phyloP scores from a whole-genome alignment of 2,888 invertebrate genomes.

The Drosophila greeni region DNA sequence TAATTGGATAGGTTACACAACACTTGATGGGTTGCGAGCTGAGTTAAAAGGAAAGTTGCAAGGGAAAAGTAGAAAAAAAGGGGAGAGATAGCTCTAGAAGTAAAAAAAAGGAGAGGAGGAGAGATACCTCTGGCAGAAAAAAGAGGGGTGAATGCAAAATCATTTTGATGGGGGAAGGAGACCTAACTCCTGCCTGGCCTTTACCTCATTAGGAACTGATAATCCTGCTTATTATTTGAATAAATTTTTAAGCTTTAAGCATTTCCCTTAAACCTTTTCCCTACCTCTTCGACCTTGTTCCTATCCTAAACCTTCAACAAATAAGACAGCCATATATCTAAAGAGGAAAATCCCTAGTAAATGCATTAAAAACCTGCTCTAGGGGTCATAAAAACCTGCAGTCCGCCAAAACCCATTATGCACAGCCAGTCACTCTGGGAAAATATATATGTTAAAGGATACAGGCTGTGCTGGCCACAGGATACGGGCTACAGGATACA shows the following conservation, averaged over 20 bases:
- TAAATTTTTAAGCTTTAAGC: background rate
- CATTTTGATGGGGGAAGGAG: background rate
- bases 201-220: too few relatives aligned
- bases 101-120: too few relatives aligned
- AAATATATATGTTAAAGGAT: slow-evolving; percentile 1
- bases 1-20: slow-evolving; percentile 20
- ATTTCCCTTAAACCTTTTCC: background rate
- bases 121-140: too few relatives aligned
- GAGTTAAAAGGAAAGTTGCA: background rate
- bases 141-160: background rate
- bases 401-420: slow-evolving; percentile 12
- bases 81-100: too few relatives aligned
- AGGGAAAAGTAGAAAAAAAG: too few relatives aligned
- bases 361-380: slow-evolving; percentile 2
- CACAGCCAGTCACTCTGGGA: slow-evolving; percentile 5
- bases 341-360: background rate
- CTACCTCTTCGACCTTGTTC: background rate
- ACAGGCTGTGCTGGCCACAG: background rate
- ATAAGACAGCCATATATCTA: slow-evolving; percentile 1
- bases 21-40: background rate
- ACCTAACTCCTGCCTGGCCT: too few relatives aligned
- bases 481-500: slow-evolving; percentile 3
- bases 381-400: slow-evolving; percentile 12
- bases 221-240: too few relatives aligned
- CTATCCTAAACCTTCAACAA: background rate